Conservation (phyloP, 2,797 vertebrate species). For the Spea hammondii region DNA sequence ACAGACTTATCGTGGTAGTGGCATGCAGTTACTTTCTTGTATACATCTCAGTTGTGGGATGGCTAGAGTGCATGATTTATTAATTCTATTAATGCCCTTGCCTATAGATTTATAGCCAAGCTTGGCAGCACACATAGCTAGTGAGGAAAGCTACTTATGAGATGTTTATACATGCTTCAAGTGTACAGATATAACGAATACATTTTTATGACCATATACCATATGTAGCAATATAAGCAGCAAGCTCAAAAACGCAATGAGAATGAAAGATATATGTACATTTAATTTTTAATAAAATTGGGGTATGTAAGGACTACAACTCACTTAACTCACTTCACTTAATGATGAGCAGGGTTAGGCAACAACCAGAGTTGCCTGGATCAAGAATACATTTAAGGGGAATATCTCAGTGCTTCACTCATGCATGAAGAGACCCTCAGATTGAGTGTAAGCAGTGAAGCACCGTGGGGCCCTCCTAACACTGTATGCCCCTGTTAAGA, state of each 20-base stretch:
- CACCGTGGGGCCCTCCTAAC: too few species aligned
- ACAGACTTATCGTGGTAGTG: not conserved
- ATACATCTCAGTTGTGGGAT: not conserved
- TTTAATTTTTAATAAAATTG: not conserved
- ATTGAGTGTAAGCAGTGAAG: too few species aligned
- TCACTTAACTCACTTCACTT: too few species aligned
- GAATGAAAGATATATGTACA: not conserved
- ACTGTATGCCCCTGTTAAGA: too few species aligned
- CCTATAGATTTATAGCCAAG: not conserved
- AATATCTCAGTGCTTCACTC: too few species aligned
- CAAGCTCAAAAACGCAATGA: not conserved
- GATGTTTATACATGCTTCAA: slow-evolving; percentile 2
- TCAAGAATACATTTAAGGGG: too few species aligned
- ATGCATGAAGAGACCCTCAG: too few species aligned
- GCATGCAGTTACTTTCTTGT: not conserved
- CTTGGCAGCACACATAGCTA: not conserved
- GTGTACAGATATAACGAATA: not conserved
- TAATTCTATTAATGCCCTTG: not conserved
- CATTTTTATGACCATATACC: not conserved
- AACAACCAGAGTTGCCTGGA: too few species aligned
- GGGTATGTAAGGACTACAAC: not conserved
- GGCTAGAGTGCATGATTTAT: not conserved
- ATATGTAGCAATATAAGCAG: not conserved
- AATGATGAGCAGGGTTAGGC: too few species aligned
- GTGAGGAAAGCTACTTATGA: slow-evolving; percentile 10